Base-by-base conservation (phyloP, 2,797 vertebrate genomes). In the Malurus splendens region DNA sequence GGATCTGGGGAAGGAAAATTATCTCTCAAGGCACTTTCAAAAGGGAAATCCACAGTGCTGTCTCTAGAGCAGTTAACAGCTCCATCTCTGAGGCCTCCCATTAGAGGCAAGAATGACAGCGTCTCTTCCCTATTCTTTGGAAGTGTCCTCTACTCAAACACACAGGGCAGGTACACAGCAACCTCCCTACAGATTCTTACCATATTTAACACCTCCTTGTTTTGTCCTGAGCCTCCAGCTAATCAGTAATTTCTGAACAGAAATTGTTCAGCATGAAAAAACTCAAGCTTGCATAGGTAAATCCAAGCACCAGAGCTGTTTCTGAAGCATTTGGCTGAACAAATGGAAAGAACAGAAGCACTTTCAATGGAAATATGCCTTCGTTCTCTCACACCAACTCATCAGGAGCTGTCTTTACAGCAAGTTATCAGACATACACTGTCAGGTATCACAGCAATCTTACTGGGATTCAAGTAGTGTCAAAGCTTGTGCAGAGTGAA, bases 21-120 rank as follows among this genome's bases (percentile, higher is more conserved):
- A 60, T 39, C 39, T 89, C 85, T 86, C 74, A 56, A 92, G 87
- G 60, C 45, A 78, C 8, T 81, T 83, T 90, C 9, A 11, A 90
- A 87, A 89, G 67, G 45, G 67, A 95, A 93, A 86, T 82, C 67
- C 67, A 82, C 68, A 77, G 56, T 30, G 42, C 48, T 70, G 64
- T 72, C 80, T 81, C 71, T 38, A 59, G 64, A 88, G 54, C 64
- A 73, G 71, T 44, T 84, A 90, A 76, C 78, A 86, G 60, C 67
- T 90, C 65, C 39, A 14, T 39, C 61, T 87, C 67, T 32, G 41
- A 82, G 61, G 61, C n/a, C 32, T 54, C 51, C 36, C 61, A 57
- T 67, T 70, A 92, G 42, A 76, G 25, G 11, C 45, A 86, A 47
- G 75, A 86, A 76, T 47, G 54, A 71, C 78, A 93, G 81, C 12